A percentile compares a stretch with the other conserved stretches of the same genome.
phyloP scores from a whole-genome alignment of 2,888 invertebrate species.

The Cerceris rybyensis region DNA sequence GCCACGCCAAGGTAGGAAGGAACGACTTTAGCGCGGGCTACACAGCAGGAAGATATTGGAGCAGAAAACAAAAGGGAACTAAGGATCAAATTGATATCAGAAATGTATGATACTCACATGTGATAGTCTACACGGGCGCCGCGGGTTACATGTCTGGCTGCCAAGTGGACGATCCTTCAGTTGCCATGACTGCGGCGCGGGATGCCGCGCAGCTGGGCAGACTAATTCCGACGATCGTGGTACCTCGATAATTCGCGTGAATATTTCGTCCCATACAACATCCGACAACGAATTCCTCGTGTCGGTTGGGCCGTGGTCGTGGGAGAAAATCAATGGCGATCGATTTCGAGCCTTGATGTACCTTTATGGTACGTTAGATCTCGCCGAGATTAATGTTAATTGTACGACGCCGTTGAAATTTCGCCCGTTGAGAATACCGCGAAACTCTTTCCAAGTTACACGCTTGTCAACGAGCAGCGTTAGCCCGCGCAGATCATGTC shows the following conservation, averaged over 20 bases:
- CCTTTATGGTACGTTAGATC: constrained; percentile 35
- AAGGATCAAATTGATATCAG: constrained; percentile 10
- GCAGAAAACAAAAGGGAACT: constrained; percentile 1
- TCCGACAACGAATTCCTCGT: constrained; percentile 56
- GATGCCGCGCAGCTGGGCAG: constrained; percentile 47
- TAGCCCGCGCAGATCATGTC: constrained; percentile 75
- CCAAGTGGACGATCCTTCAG: constrained; percentile 69
- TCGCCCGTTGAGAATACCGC: constrained; percentile 23
- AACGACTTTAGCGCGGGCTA: constrained; percentile 17
- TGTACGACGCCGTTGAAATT: constrained; percentile 24
- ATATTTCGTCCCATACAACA: constrained; percentile 48
- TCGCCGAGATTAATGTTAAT: constrained; percentile 26
- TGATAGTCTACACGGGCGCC: constrained; percentile 69
- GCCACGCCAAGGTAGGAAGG: constrained; percentile 57
- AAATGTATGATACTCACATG: constrained; percentile 70
- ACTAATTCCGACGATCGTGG: constrained; percentile 35
- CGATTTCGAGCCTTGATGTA: constrained; percentile 50
- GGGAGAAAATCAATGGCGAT: constrained; percentile 66
- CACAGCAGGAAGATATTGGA: constrained; percentile 11
- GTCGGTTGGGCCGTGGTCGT: constrained; percentile 64
- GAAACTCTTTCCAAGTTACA: constrained; percentile 50
- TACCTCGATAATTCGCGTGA: constrained; percentile 35
- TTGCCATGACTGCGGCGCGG: constrained; percentile 74
- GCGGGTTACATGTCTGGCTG: constrained; percentile 69
- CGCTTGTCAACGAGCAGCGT: constrained; percentile 73